A percentile compares a stretch with the other conserved stretches of the same genome.
These are phyloP conservation scores for Meganola albula DNA, from an alignment of 2,888 invertebrate genomes.

Conservation along the genomic window DNA sequence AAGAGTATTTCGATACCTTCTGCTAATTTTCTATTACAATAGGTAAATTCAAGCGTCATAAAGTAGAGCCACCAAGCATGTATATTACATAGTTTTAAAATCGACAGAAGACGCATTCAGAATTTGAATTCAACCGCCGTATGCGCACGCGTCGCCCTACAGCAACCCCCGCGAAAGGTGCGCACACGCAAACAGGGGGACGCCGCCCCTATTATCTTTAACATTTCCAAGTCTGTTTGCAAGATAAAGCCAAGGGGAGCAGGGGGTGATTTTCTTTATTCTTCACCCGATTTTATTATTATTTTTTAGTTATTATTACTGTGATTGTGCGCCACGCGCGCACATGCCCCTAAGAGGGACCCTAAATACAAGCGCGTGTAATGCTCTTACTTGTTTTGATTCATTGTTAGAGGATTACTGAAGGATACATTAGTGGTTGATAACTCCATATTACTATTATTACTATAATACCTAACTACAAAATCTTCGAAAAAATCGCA, in stretches of 20 bases:
- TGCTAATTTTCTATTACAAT: no score
- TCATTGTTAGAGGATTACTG: constrained; percentile 66
- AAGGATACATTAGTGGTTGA: constrained; percentile 60
- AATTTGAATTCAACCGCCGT: constrained; percentile 66
- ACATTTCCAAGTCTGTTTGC: constrained; percentile 75
- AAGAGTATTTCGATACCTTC: no score
- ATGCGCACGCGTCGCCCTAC: constrained; percentile 45
- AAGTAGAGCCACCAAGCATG: no score
- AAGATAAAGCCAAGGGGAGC: constrained; percentile 75
- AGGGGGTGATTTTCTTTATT: constrained; percentile 77
- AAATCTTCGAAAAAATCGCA: constrained; percentile 1
- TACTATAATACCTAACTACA: constrained; percentile 9
- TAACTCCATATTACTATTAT: constrained; percentile 41
- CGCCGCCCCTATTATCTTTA: constrained; percentile 75
- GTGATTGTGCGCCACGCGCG: constrained; percentile 73
- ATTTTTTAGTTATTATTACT: constrained; percentile 78
- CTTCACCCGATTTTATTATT: constrained; percentile 77
- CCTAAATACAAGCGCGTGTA: constrained; percentile 50
- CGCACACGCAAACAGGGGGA: constrained; percentile 45
- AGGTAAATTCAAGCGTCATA: no score
- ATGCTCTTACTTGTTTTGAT: constrained; percentile 63
- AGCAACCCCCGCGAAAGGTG: constrained; percentile 71
- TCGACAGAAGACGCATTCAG: constrained; percentile 37
- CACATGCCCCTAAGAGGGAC: constrained; percentile 67
- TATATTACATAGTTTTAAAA: no score